These are phyloP conservation scores for Cecidostiba fungosa DNA, from an alignment of 2,888 invertebrate genomes.

Conservation along the genomic window DNA sequence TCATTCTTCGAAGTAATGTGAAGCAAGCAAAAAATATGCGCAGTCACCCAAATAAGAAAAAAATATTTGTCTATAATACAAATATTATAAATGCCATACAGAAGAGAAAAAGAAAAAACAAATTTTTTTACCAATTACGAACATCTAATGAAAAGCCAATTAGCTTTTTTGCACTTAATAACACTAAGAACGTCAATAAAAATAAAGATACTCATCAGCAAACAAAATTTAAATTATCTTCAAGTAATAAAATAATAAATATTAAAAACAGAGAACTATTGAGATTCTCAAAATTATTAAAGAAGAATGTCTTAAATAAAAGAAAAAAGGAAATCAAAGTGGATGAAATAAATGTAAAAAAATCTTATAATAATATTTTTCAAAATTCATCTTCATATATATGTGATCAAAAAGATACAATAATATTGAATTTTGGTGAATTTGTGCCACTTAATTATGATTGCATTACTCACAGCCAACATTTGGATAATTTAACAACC, in stretches of 20 bases:
- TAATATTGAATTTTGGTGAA: not conserved
- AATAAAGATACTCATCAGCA: not conserved
- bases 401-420: not conserved
- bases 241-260: not conserved
- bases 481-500: not conserved
- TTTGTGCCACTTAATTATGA: not conserved
- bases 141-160: not conserved
- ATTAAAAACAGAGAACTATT: slow-evolving; percentile 7
- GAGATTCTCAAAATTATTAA: not conserved
- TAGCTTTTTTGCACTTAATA: not conserved
- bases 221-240: not conserved
- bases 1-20: not conserved
- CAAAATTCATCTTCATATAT: not conserved
- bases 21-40: not conserved
- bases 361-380: not conserved
- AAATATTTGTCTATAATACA: not conserved
- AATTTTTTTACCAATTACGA: not conserved
- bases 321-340: not conserved
- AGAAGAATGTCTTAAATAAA: not conserved
- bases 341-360: not conserved
- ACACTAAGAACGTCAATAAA: not conserved
- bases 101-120: not conserved
- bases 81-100: not conserved
- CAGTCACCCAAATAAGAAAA: not conserved
- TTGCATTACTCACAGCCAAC: not conserved